Base-by-base conservation (phyloP, 2,888 invertebrate genomes). In the Linyphia triangularis region DNA sequence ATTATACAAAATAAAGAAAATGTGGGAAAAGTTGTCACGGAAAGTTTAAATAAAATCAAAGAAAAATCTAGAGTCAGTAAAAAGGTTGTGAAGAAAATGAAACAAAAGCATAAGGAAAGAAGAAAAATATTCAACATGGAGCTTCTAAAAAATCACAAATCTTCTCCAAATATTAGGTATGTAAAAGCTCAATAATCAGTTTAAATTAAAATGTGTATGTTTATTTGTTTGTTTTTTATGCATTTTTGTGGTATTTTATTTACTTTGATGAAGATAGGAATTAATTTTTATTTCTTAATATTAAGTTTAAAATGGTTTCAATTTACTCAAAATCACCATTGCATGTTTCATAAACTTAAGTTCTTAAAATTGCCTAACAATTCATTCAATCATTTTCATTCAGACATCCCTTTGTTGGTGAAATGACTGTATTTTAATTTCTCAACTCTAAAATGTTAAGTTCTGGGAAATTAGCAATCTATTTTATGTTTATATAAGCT, bases 1-100 rank as follows among this genome's bases (percentile, higher is more conserved):
- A 59, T 59, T 57, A 33, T 88, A n/a, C 75, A 81, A 28, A 75
- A 72, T 19, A 79, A 85, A 24, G 72, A 86, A 28, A 79, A 59
- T 40, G 40, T 81, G 26, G 43, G 67, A 6, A 73, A 67, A 63
- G 28, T 10, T 72, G 57, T 72, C 1, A 75, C 13, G 19, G 63
- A 81, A 24, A 73, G 40, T 30, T 65, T 81, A 16, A 43, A 24
- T 33, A 70, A 70, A 51, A 63, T 6, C 13, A 81, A 79, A 67
- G 51, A 28, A 10, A 28, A 2, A 22, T 59, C 61, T 65, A 19
- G 16, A 13, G 6, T 16, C 16, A 22, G 19, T 57, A 77, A 37
- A 30, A 70, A 69, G n/a, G 1, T 33, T 79, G 22, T 30, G 6
- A 16, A 5, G 63, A 85, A 59, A 70, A 43, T n/a, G 43, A 82